Evolutionary conservation across 2,888 invertebrate genomes (phyloP).

Genomic region (Meloe dianella): DNA sequence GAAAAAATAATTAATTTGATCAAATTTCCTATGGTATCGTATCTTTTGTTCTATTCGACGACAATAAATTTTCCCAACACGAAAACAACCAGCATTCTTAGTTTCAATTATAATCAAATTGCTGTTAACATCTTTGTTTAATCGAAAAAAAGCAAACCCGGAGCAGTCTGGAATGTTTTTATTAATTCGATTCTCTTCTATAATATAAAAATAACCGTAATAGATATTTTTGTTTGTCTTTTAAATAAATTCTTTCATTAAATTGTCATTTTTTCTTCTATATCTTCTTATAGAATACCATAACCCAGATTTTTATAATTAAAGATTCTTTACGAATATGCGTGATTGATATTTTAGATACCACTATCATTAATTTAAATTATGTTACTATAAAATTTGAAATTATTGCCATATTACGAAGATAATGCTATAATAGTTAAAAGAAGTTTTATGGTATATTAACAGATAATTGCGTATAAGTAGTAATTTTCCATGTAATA

Average conservation of each 20-base stretch:
- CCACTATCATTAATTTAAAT: neutral
- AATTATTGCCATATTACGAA: neutral
- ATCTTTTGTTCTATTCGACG: neutral
- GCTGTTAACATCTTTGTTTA: neutral
- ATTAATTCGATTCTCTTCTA: neutral
- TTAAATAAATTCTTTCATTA: neutral
- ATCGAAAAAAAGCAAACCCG: neutral
- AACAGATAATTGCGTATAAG: neutral
- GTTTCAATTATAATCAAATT: neutral
- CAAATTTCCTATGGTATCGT: neutral
- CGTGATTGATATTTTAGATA: neutral
- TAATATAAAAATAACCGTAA: neutral
- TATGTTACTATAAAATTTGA: neutral
- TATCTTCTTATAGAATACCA: neutral
- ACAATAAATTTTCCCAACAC: neutral
- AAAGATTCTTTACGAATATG: neutral
- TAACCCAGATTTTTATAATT: neutral
- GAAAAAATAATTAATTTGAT: neutral
- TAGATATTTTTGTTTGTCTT: neutral
- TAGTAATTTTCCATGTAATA: neutral
- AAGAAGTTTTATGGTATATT: neutral
- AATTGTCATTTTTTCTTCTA: neutral
- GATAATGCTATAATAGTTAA: slow-evolving; percentile 1
- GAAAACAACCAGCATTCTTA: neutral
- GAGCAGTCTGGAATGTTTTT: neutral